phyloP scores from a whole-genome alignment of 2,888 invertebrate genomes.

The Cantharis rustica region DNA sequence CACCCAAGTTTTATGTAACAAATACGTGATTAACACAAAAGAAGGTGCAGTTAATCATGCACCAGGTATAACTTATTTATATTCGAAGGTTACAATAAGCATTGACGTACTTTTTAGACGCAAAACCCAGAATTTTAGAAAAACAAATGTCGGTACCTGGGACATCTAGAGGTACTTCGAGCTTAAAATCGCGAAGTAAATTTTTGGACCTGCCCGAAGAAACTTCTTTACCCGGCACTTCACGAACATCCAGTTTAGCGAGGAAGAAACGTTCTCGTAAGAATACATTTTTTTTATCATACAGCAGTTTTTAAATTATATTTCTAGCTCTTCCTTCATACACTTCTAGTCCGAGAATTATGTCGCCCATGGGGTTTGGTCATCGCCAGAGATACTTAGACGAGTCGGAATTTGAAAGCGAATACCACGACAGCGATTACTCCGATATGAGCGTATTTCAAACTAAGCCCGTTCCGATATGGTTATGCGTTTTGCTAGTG shows the following conservation, averaged over 20 bases:
- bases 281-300: not conserved
- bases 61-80: conserved; percentile 38
- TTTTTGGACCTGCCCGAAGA: conserved; percentile 49
- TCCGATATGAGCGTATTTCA: conserved; percentile 54
- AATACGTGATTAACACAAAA: conserved; percentile 66
- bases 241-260: not conserved
- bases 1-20: conserved; percentile 71
- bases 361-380: conserved; percentile 72
- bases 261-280: conserved; percentile 18
- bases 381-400: conserved; percentile 64
- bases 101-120: not conserved
- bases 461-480: conserved; percentile 81
- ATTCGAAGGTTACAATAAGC: not conserved
- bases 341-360: conserved; percentile 63
- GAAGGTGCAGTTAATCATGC: conserved; percentile 48
- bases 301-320: not conserved
- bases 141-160: conserved; percentile 17
- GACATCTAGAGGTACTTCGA: conserved; percentile 41
- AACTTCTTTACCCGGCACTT: conserved; percentile 33
- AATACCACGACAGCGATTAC: conserved; percentile 53
- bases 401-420: conserved; percentile 66
- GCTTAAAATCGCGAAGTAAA: conserved; percentile 42
- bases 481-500: conserved; percentile 86
- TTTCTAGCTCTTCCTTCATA: conserved; percentile 43
- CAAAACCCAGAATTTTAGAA: not conserved